Percentiles rank a stretch among this genome's conserved stretches.
Conservation (phyloP, 2,888 invertebrate species). For the Drosophila paranaensis region DNA sequence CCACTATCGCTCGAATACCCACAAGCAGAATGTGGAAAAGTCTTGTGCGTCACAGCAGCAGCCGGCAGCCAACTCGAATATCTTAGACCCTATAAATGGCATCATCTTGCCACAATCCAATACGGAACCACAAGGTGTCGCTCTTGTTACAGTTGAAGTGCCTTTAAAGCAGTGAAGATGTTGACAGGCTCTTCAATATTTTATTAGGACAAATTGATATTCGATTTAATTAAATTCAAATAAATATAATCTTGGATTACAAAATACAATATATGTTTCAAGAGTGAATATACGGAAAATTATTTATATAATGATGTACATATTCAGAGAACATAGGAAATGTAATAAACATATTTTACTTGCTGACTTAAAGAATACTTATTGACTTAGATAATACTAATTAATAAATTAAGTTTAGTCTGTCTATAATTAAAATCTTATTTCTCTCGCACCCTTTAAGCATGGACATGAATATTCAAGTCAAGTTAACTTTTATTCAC, state of each 20-base stretch:
- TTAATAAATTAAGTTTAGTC: background rate
- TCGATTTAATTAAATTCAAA: no score
- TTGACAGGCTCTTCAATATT: background rate
- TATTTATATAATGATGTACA: background rate
- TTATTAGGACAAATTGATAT: constrained; percentile 4
- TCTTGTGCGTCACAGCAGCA: constrained; percentile 14
- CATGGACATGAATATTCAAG: no score
- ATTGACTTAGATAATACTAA: background rate
- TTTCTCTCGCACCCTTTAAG: background rate
- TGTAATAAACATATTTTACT: background rate
- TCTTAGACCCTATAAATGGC: background rate
- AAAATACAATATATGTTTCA: no score
- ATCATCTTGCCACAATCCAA: constrained; percentile 1
- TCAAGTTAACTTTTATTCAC: constrained; percentile 1
- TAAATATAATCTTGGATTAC: no score
- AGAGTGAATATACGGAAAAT: no score
- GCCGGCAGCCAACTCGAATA: background rate
- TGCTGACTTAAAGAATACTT: background rate
- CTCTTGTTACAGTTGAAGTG: constrained; percentile 13
- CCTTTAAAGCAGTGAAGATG: constrained; percentile 9
- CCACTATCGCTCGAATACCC: constrained; percentile 81
- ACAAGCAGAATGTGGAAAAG: constrained; percentile 79
- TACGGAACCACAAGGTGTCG: constrained; percentile 3
- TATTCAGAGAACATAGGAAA: background rate
- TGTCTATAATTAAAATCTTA: background rate